Conservation (phyloP, 2,797 vertebrate species). For the Sebastes baramenuke region DNA sequence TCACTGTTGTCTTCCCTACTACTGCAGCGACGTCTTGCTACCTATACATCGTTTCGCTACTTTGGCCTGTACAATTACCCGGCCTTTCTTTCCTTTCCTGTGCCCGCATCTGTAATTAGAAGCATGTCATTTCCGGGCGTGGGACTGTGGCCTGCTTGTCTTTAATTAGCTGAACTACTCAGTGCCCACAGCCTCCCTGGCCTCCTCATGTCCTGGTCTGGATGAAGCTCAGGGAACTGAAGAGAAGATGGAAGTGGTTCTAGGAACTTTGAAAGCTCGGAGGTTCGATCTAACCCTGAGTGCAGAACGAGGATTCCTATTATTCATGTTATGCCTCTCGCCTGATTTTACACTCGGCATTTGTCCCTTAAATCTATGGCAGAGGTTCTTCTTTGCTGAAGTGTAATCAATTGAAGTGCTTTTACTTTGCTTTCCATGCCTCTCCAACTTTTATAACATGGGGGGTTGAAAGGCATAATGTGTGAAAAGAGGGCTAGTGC, state of each 20-base stretch:
- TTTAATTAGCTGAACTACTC: conserved; percentile 77
- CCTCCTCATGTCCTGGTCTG: conserved; percentile 54
- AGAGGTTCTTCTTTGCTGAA: conserved; percentile 8
- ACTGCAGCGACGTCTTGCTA: conserved; percentile 50
- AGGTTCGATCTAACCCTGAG: conserved; percentile 18
- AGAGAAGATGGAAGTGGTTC: conserved; percentile 35
- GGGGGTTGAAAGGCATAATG: conserved; percentile 11
- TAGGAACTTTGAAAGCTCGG: conserved; percentile 25
- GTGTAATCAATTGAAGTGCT: conserved; percentile 11
- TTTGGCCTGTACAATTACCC: conserved; percentile 66
- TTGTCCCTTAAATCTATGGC: neutral
- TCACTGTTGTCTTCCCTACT: conserved; percentile 48
- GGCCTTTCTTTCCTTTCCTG: conserved; percentile 65
- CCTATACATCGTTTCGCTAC: conserved; percentile 59
- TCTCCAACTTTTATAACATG: conserved; percentile 27
- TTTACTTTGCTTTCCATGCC: conserved; percentile 12
- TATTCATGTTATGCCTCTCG: conserved; percentile 1
- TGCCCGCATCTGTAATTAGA: conserved; percentile 77
- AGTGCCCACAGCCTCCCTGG: conserved; percentile 68
- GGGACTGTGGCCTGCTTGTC: conserved; percentile 73
- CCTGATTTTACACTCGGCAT: neutral
- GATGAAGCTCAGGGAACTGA: conserved; percentile 37
- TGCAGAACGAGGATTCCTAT: neutral
- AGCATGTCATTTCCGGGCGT: conserved; percentile 80
- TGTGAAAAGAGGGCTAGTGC: conserved; percentile 20